Percentiles rank a stretch among this genome's conserved stretches.
Evolutionary conservation across 1,140 invertebrate genomes (phyloP).

Genomic region (Atta texana): DNA sequence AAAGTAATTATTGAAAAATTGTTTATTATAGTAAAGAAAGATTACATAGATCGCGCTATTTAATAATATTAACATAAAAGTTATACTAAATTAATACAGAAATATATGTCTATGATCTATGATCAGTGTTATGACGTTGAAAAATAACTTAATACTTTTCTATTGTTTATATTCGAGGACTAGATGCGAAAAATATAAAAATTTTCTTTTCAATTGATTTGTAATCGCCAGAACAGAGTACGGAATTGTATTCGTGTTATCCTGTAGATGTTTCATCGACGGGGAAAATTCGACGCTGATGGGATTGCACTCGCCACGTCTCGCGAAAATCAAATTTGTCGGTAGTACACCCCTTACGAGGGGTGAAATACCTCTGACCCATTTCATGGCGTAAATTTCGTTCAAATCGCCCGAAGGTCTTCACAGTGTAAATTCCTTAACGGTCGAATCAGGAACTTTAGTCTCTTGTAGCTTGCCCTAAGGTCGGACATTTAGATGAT

Average conservation of each 20-base stretch:
- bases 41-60: background rate
- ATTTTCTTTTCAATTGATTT: constrained; percentile 14
- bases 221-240: background rate
- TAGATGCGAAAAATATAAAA: background rate
- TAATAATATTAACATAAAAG: background rate
- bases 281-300: constrained; percentile 46
- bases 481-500: constrained; percentile 78
- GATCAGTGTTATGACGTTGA: background rate
- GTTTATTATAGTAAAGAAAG: background rate
- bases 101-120: background rate
- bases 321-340: constrained; percentile 72
- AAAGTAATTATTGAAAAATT: background rate
- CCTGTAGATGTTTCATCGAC: constrained; percentile 37
- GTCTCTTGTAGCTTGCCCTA: constrained; percentile 65
- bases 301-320: constrained; percentile 58
- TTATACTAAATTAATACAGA: background rate
- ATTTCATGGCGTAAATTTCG: constrained; percentile 76
- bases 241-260: constrained; percentile 31
- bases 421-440: constrained; percentile 76
- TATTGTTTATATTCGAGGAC: background rate
- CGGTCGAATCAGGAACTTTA: constrained; percentile 61
- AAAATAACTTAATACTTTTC: background rate
- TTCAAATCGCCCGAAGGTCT: constrained; percentile 72
- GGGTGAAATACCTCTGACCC: constrained; percentile 73
- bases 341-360: constrained; percentile 42